These are phyloP conservation scores for Tonatia bakeri DNA, from an alignment of 2,113 vertebrate species.

Conservation along the genomic window DNA sequence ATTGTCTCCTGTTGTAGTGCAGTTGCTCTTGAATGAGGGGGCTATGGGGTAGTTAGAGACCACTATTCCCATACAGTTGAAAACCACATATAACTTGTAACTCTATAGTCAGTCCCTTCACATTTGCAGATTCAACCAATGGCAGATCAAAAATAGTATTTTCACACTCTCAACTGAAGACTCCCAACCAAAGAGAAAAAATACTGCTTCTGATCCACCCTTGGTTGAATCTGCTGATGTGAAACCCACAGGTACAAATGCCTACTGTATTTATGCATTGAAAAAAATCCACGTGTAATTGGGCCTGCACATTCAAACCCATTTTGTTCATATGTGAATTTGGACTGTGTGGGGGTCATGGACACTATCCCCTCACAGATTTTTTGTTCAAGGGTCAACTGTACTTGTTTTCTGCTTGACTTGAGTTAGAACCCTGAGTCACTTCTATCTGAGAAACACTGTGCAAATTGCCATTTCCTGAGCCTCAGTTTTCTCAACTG, in stretches of 20 bases:
- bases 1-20: not conserved
- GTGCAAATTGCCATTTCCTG: not conserved
- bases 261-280: not conserved
- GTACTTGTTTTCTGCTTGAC: not conserved
- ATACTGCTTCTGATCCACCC: not conserved
- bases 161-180: not conserved
- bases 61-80: not conserved
- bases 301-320: not conserved
- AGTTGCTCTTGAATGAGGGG: not conserved
- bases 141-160: not conserved
- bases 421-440: not conserved
- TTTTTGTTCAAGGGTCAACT: not conserved
- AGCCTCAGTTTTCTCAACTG: not conserved
- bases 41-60: not conserved
- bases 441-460: conserved; percentile 4
- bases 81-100: not conserved
- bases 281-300: not conserved
- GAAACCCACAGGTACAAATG: not conserved
- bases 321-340: not conserved
- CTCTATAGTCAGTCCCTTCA: not conserved
- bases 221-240: not conserved
- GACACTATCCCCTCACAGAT: not conserved
- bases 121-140: not conserved
- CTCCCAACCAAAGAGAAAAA: not conserved
- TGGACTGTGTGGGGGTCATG: not conserved